Conservation (phyloP, 2,113 vertebrate genomes). For the Varanus komodoensis region DNA sequence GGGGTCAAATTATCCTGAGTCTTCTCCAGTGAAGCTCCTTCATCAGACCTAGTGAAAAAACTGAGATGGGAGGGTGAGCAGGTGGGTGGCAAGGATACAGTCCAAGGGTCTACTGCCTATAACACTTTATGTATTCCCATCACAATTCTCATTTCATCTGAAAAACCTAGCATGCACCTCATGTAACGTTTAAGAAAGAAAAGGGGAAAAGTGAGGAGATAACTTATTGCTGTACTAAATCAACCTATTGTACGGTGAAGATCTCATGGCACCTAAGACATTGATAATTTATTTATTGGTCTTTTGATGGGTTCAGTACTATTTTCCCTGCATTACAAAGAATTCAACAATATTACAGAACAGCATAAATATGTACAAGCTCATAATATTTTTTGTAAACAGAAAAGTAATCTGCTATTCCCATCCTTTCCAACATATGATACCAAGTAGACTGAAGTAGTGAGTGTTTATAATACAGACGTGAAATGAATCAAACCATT, state of each 20-base stretch:
- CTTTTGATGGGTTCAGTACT: conserved; percentile 82
- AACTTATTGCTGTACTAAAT: conserved; percentile 79
- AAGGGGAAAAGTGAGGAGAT: conserved; percentile 46
- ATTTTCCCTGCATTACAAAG: conserved; percentile 79
- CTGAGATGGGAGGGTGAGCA: too few relatives aligned
- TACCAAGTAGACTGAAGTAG: conserved; percentile 77
- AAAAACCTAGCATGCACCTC: conserved; percentile 77
- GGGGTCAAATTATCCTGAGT: too few relatives aligned
- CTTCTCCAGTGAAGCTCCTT: too few relatives aligned
- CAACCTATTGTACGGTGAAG: conserved; percentile 77
- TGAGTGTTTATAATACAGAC: conserved; percentile 76
- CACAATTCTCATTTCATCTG: conserved; percentile 74
- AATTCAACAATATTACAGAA: conserved; percentile 82
- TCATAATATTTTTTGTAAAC: conserved; percentile 81
- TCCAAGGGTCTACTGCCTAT: neutral
- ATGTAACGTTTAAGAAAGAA: neutral
- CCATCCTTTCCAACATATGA: conserved; percentile 66
- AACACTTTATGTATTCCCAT: conserved; percentile 68
- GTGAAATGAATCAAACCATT: conserved; percentile 64
- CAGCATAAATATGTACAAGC: conserved; percentile 81
- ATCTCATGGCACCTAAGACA: conserved; percentile 69
- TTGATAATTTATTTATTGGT: conserved; percentile 74
- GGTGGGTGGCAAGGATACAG: too few relatives aligned
- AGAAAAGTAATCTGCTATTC: conserved; percentile 67
- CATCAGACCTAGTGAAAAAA: too few relatives aligned